Evolutionary conservation across 2,888 invertebrate genomes (phyloP), one percentile per base, ranked within the genome.

Genomic region (Himalopsyche tibetana): DNA sequence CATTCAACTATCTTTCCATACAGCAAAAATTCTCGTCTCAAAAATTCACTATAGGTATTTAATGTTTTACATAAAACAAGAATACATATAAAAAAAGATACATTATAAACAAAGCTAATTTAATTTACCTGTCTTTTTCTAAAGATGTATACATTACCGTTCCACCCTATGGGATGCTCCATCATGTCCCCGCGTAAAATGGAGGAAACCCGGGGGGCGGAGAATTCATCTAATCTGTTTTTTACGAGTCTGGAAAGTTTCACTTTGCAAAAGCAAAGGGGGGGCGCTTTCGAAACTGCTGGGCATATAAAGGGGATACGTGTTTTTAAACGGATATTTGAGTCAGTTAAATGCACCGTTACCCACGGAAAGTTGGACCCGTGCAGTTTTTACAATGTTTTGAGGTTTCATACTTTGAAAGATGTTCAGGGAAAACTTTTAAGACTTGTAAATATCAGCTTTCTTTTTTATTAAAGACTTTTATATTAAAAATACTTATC

Each of bases 221-320:
- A 8, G 63, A 19, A 63, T 56, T 63, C 63, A 63, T 63, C 63
- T 63, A 63, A 63, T 63, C 63, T 63, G 63, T 63, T 63, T 63
- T 63, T 63, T 63, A 63, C 63, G 63, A 63, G 63, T 63, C 63
- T 63, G 19, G 63, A 63, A 63, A 63, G 63, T 63, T 63, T 63
- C 63, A 63, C 63, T 63, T 63, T 63, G 63, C 63, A 28, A 63
- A 63, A 63, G 28, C 15, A 11, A 15, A 19, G 63, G 63, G 63
- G 63, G 63, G 19, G 9, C 19, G 63, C 19, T 63, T 28, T 63
- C 6, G 8, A 63, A n/a, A 63, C 63, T 63, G 63, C 63, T 8
- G 63, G 63, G 63, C 28, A 63, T 63, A 63, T 63, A 63, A 63
- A 28, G 63, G 28, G 63, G 28, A 8, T n/a, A 28, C 19, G 63